phyloP scores from a whole-genome alignment of 2,797 vertebrate genomes.

The Eulemur mongoz region DNA sequence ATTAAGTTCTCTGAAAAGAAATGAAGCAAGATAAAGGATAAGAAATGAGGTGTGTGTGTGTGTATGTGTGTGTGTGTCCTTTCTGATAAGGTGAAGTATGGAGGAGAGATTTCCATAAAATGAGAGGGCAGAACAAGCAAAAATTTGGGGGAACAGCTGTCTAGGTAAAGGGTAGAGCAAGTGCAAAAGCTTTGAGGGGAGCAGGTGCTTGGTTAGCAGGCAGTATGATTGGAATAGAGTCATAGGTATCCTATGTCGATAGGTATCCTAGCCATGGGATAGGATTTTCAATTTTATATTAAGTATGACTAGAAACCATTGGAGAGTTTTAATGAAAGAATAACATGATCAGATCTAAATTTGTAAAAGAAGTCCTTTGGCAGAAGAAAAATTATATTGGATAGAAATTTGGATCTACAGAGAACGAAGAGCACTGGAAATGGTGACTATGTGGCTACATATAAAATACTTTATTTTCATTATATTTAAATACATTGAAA shows the following conservation, averaged over 20 bases:
- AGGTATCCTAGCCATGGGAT: not conserved
- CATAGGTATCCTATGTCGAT: not conserved
- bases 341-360: not conserved
- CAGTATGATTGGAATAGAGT: not conserved
- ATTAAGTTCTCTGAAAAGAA: conserved; percentile 42
- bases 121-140: not conserved
- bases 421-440: not conserved
- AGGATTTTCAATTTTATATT: not conserved
- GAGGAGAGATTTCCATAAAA: not conserved
- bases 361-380: not conserved
- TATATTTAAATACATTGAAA: not conserved
- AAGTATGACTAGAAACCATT: not conserved
- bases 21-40: conserved; percentile 7
- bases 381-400: not conserved
- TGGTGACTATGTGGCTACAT: not conserved
- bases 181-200: not conserved
- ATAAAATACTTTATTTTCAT: not conserved
- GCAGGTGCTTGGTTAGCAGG: not conserved
- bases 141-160: not conserved
- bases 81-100: not conserved
- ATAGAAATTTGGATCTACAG: not conserved
- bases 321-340: not conserved
- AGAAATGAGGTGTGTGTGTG: not conserved
- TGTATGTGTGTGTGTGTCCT: not conserved
- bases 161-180: not conserved